Evolutionary conservation across 2,797 vertebrate genomes (phyloP), one percentile per base, ranked within the genome.

Genomic region (Acanthornis magna): DNA sequence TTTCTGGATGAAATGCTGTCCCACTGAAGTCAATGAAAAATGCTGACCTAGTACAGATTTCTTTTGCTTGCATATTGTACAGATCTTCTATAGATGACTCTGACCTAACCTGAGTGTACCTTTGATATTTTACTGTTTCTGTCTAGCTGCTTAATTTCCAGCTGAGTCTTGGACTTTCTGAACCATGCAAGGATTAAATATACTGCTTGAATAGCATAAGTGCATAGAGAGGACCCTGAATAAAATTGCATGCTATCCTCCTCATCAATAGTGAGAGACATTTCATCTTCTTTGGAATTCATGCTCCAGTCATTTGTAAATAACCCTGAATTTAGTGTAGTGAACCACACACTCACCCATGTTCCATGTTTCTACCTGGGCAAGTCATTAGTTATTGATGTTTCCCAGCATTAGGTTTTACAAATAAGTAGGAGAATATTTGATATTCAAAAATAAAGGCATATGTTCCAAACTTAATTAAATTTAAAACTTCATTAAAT

Each of bases 181-280:
- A 94, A 74, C 79, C 76, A 42, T 85, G 61, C 36, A 63, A 76
- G 40, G 63, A 91, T 77, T 89, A 91, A 89, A 96, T 85, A 63
- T 57, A 60, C 50, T 67, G 36, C 82, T 89, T 91, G 76, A 83
- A 77, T 65, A 65, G 34, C 23, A 3, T 32, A 91, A 77, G 55
- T 55, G 30, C 60, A n/a, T 47, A 66, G 63, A 94, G 47, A 76
- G 27, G 42, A 55, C 83, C 40, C 25, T 80, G 83, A 75, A 65
- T 63, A 80, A 80, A 88, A 84, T 72, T 50, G 26, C 1, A 2
- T 78, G n/a, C 36, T 73, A 26, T 63, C 23, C 9, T 68, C 23
- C 42, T 85, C 30, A 38, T 84, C 86, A 68, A 4, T n/a, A 47
- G 48, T 2, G 8, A 88, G 36, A 88, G 76, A 66, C 68, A 57